These are phyloP conservation scores for Vidua chalybeata DNA, from an alignment of 2,113 vertebrate species.

Conservation along the genomic window DNA sequence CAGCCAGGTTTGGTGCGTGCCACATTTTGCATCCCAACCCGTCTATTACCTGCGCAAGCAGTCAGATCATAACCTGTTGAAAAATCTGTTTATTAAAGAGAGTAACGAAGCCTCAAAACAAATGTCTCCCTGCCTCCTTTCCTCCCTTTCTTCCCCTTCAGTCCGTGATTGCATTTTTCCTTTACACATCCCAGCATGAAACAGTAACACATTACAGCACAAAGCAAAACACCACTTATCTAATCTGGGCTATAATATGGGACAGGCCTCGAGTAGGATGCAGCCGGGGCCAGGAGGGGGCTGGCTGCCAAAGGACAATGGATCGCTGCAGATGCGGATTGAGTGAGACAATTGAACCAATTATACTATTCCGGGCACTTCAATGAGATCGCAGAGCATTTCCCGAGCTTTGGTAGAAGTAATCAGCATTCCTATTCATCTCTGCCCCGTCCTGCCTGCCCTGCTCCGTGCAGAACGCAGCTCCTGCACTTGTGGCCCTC, in stretches of 20 bases:
- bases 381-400: background rate
- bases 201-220: background rate
- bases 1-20: rapidly evolving
- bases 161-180: conserved; percentile 9
- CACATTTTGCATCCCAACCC: background rate
- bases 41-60: background rate
- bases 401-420: background rate
- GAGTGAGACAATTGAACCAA: conserved; percentile 41
- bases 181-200: background rate
- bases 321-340: background rate
- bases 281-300: background rate
- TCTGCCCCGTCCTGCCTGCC: background rate
- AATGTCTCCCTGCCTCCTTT: background rate
- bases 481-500: background rate
- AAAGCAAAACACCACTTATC: conserved; percentile 31
- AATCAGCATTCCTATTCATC: conserved; percentile 26
- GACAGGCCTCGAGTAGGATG: background rate
- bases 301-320: background rate
- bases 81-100: background rate
- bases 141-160: background rate
- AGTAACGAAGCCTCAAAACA: background rate
- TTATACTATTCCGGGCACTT: background rate
- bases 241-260: background rate
- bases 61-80: background rate
- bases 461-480: background rate